Evolutionary conservation across 1,140 invertebrate species (phyloP).

Genomic region (Lithobius niger): DNA sequence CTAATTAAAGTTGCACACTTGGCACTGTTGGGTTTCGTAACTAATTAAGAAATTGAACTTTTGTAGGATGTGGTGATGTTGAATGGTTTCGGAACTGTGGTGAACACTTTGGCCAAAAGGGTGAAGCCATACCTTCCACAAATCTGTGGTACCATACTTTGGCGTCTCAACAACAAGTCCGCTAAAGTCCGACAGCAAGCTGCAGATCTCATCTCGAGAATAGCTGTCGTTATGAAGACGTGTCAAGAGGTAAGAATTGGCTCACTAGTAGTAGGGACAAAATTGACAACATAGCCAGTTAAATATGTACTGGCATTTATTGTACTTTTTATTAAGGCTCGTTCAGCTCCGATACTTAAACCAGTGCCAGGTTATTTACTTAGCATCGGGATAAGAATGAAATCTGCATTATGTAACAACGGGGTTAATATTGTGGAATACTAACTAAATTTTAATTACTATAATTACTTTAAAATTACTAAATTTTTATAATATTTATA

Average conservation of each 20-base stretch:
- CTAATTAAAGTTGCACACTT: slow-evolving; percentile 1
- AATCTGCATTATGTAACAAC: too few relatives aligned
- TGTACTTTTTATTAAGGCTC: too few relatives aligned
- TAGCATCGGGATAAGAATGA: too few relatives aligned
- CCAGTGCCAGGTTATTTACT: too few relatives aligned
- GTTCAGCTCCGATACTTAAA: too few relatives aligned
- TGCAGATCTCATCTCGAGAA: slow-evolving; percentile 94
- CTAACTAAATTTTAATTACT: too few relatives aligned
- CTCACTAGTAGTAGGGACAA: too few relatives aligned
- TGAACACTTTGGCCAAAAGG: slow-evolving; percentile 91
- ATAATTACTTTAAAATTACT: too few relatives aligned
- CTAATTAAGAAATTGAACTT: background rate
- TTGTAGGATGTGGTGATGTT: slow-evolving; percentile 95
- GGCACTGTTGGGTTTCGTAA: background rate
- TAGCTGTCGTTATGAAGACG: slow-evolving; percentile 98
- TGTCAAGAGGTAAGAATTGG: slow-evolving; percentile 79
- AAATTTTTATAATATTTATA: too few relatives aligned
- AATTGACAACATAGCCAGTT: too few relatives aligned
- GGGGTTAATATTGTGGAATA: too few relatives aligned
- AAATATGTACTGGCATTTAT: too few relatives aligned
- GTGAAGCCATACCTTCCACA: slow-evolving; percentile 98
- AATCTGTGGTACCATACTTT: slow-evolving; percentile 98
- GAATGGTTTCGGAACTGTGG: slow-evolving; percentile 97
- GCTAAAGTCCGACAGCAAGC: slow-evolving; percentile 99
- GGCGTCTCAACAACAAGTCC: slow-evolving; percentile 98